phyloP scores from a whole-genome alignment of 2,888 invertebrate species.

The Trissolcus japonicus region DNA sequence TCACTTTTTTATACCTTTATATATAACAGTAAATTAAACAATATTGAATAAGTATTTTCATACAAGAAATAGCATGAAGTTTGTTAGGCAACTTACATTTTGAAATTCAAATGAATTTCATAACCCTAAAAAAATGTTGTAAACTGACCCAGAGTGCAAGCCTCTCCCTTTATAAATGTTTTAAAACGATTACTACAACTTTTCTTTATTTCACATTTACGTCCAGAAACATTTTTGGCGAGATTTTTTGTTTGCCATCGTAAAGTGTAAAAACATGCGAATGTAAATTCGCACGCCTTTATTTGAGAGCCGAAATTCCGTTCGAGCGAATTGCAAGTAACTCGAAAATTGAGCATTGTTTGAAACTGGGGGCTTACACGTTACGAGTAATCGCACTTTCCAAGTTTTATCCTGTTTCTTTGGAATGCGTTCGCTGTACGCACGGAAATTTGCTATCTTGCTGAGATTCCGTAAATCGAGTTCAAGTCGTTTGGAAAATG shows the following conservation, averaged over 20 bases:
- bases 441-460: too few species aligned
- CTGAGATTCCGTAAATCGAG: background rate
- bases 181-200: too few species aligned
- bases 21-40: too few species aligned
- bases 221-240: background rate
- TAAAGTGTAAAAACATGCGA: constrained; percentile 31
- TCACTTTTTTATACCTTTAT: too few species aligned
- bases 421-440: background rate
- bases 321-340: constrained; percentile 27
- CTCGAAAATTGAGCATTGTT: constrained; percentile 35
- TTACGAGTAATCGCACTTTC: constrained; percentile 15
- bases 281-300: constrained; percentile 7
- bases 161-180: too few species aligned
- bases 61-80: too few species aligned
- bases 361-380: constrained; percentile 23
- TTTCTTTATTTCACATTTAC: constrained; percentile 7
- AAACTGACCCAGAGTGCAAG: too few species aligned
- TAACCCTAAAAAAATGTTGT: too few species aligned
- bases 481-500: constrained; percentile 2
- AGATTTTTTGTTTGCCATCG: background rate
- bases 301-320: constrained; percentile 5
- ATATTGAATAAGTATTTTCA: too few species aligned
- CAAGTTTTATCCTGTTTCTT: constrained; percentile 30
- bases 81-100: too few species aligned
- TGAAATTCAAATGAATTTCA: too few species aligned